These are phyloP conservation scores for Thunnus maccoyii DNA, from an alignment of 2,113 vertebrate species.

Conservation along the genomic window DNA sequence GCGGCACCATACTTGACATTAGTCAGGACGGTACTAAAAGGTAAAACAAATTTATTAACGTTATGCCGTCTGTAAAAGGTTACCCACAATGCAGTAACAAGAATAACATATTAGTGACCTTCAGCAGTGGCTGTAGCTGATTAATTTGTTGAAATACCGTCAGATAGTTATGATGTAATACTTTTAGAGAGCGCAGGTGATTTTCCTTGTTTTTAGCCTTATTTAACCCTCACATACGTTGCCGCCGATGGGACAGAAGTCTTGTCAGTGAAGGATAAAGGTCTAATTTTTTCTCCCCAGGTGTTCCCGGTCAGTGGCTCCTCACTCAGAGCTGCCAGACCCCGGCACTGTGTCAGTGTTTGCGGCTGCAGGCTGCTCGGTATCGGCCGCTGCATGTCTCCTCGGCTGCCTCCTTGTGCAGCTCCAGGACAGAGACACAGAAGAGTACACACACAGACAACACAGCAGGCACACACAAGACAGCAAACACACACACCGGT, in stretches of 20 bases:
- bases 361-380: background rate
- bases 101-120: too few species aligned
- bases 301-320: constrained; percentile 36
- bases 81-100: too few species aligned
- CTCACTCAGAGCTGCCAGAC: constrained; percentile 10
- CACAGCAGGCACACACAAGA: background rate
- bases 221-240: background rate
- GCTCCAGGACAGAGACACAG: constrained; percentile 70
- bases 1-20: constrained; percentile 62
- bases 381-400: constrained; percentile 51
- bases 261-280: background rate
- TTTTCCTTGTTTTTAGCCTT: background rate
- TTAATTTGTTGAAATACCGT: background rate
- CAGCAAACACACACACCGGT: background rate
- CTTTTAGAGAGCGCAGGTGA: background rate
- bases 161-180: background rate
- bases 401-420: constrained; percentile 57
- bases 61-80: background rate
- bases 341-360: constrained; percentile 6
- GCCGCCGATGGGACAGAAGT: background rate
- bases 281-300: constrained; percentile 25
- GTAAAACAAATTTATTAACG: constrained; percentile 39
- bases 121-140: too few species aligned
- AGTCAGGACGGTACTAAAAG: constrained; percentile 58
- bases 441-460: constrained; percentile 14